phyloP scores from a whole-genome alignment of 2,797 vertebrate genomes.

The Rhinoraja longicauda region DNA sequence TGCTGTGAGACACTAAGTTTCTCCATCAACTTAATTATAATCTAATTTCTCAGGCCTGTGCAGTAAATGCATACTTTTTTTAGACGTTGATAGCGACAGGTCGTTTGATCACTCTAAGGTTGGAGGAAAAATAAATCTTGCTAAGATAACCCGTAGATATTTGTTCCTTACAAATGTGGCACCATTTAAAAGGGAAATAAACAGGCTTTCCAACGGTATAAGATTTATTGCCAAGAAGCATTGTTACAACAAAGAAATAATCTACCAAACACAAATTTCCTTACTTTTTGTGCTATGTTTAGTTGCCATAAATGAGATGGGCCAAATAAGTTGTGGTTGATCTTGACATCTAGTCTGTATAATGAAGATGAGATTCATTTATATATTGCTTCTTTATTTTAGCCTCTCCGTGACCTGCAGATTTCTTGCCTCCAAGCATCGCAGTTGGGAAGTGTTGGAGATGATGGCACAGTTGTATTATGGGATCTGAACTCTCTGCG shows the following conservation, averaged over 20 bases:
- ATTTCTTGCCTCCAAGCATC: not conserved
- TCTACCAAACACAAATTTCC: too few species aligned
- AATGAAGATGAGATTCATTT: not conserved
- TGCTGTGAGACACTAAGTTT: too few species aligned
- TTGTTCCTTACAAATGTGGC: too few species aligned
- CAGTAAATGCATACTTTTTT: not conserved
- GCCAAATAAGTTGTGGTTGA: too few species aligned
- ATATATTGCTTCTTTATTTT: not conserved
- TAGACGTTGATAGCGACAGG: not conserved
- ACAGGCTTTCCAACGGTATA: too few species aligned
- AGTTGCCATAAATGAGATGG: too few species aligned
- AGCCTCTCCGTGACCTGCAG: conserved; percentile 10
- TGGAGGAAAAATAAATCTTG: not conserved
- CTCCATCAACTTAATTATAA: too few species aligned
- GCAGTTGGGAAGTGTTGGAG: not conserved
- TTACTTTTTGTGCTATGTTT: too few species aligned
- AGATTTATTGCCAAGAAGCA: too few species aligned
- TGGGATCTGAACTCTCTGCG: conserved; percentile 1
- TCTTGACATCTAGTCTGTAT: not conserved
- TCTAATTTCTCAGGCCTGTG: not conserved
- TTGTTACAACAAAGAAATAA: too few species aligned
- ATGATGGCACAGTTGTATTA: not conserved
- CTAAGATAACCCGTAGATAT: too few species aligned
- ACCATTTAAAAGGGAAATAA: too few species aligned
- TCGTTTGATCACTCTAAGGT: not conserved